These are phyloP conservation scores for Notothenia coriiceps DNA, from an alignment of 2,113 vertebrate genomes.

Conservation along the genomic window DNA sequence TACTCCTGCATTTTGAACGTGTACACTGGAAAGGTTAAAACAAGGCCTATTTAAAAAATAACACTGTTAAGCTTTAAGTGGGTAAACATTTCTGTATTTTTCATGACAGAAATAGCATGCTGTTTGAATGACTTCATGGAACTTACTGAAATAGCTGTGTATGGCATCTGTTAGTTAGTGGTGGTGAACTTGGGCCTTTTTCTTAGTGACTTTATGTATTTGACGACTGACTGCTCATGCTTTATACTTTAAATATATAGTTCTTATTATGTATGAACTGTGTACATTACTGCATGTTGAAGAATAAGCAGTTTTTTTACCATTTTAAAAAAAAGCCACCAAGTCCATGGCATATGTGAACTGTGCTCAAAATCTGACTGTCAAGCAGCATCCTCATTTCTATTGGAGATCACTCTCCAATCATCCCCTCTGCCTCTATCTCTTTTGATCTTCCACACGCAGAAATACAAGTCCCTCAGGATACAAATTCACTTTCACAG, in stretches of 20 bases:
- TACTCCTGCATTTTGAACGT: background rate
- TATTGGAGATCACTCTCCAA: constrained; percentile 63
- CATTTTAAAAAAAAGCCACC: constrained; percentile 27
- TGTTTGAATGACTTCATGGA: background rate
- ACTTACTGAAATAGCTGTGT: background rate
- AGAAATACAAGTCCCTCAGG: constrained; percentile 76
- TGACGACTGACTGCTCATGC: background rate
- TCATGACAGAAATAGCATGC: background rate
- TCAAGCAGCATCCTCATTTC: constrained; percentile 21
- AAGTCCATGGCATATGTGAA: constrained; percentile 52
- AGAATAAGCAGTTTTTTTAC: constrained; percentile 23
- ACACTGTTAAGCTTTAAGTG: background rate
- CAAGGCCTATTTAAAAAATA: background rate
- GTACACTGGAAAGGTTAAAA: constrained; percentile 1
- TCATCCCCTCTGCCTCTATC: constrained; percentile 62
- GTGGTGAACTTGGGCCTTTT: no score
- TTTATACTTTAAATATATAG: background rate
- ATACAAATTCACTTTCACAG: constrained; percentile 79
- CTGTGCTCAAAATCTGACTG: constrained; percentile 49
- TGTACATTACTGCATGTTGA: constrained; percentile 7
- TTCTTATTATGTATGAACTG: background rate
- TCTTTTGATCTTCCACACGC: constrained; percentile 75
- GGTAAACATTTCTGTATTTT: background rate
- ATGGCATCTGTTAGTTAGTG: no score
- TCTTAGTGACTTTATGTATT: background rate